Evolutionary conservation across 2,113 vertebrate genomes (phyloP), one percentile per base, ranked within the genome.

Genomic region (Lepidothrix coronata): DNA sequence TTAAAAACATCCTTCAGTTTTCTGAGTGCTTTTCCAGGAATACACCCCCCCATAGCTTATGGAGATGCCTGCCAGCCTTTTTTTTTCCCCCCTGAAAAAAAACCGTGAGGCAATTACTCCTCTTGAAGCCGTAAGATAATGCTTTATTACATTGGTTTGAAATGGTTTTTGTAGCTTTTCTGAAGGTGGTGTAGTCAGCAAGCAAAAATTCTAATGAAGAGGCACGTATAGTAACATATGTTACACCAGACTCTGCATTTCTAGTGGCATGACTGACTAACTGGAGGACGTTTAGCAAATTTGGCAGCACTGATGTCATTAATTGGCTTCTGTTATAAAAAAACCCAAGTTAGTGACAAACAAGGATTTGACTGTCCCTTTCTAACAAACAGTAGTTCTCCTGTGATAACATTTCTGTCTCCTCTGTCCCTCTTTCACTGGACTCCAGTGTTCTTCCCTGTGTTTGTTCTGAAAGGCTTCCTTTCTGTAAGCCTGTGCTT

Each of bases 341-440:
- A 25, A 7, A 11, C 14, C 19, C 59, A 77, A 80, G 52, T 92
- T 93, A 37, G 33, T 74, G 79, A 63, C 78, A 93, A 95, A 96
- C 85, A 96, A 91, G 79, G 79, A 20, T 35, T 54, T 91, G 65
- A 94, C 59, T 94, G 88, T 75, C 73, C 65, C 91, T 94, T 92
- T 94, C 83, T 95, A 54, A 89, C 77, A 70, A 82, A 95, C 93
- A 97, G 76, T 81, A 41, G 25, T n/a, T 87, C 92, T 91, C 77
- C 91, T 97, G 93, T 92, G 90, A 78, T 95, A 92, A 83, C 79
- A 55, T 88, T 90, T 91, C 94, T 92, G 48, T 93, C 62, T 95
- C 79, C 90, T 83, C 88, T 91, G 75, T 94, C 52, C 61, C 72
- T 74, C 44, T 84, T 75, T 86, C 83, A 91, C 83, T 96, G 95